Evolutionary conservation across 2,797 vertebrate genomes (phyloP).

Genomic region (Cetoscarus ocellatus): DNA sequence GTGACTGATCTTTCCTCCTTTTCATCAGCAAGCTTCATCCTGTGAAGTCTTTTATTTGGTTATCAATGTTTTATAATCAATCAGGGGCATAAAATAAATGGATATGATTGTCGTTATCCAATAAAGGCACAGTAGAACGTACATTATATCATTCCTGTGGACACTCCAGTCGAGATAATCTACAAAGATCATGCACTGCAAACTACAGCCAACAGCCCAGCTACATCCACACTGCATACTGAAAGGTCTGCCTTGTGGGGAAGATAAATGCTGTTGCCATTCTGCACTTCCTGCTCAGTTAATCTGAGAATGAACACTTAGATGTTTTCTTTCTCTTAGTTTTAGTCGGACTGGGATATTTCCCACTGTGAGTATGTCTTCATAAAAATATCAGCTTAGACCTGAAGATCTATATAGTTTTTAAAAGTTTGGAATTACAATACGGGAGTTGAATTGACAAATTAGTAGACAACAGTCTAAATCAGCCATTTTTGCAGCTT

Average conservation of each 20-base stretch:
- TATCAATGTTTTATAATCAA: constrained; percentile 81
- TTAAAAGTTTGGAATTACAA: constrained; percentile 1
- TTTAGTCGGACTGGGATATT: constrained; percentile 7
- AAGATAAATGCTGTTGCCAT: constrained; percentile 65
- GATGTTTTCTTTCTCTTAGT: constrained; percentile 14
- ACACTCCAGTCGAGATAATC: constrained; percentile 65
- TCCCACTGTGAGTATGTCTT: constrained; percentile 7
- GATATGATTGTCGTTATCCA: constrained; percentile 70
- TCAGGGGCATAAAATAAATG: constrained; percentile 71
- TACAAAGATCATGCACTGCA: constrained; percentile 62
- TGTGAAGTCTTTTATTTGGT: constrained; percentile 76
- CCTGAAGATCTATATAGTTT: constrained; percentile 13
- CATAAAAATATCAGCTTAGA: constrained; percentile 2
- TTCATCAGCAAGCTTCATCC: constrained; percentile 65
- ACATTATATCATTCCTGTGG: constrained; percentile 65
- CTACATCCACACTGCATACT: constrained; percentile 58
- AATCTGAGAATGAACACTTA: constrained; percentile 44
- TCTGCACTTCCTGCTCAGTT: constrained; percentile 64
- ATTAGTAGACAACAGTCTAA: too few species aligned
- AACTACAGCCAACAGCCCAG: constrained; percentile 43
- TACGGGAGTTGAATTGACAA: not conserved
- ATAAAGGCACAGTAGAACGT: constrained; percentile 50
- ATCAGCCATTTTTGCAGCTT: not conserved
- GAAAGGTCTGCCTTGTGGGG: constrained; percentile 50
- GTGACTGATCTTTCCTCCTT: constrained; percentile 70